These are phyloP conservation scores for Chaetodon trifascialis DNA, from an alignment of 2,113 vertebrate genomes.

Conservation along the genomic window DNA sequence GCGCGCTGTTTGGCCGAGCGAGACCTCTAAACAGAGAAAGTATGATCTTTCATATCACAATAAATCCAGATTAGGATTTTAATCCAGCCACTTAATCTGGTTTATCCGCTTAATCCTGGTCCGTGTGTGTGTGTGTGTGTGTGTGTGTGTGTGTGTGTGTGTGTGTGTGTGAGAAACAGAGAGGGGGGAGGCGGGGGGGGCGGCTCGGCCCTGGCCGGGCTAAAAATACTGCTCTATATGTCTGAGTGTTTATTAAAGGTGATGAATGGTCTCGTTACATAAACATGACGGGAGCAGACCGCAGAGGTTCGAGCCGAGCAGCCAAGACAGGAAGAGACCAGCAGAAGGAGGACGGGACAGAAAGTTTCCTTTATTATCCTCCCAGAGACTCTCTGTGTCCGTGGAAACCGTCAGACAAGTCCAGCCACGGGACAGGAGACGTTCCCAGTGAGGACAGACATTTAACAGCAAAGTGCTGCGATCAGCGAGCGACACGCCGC, in stretches of 20 bases:
- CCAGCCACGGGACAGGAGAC: too few species aligned
- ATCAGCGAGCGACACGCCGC: too few species aligned
- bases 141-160: too few species aligned
- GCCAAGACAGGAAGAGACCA: constrained; percentile 46
- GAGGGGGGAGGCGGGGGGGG: not conserved
- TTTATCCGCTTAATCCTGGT: constrained; percentile 68
- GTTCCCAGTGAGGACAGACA: too few species aligned
- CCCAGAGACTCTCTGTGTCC: too few species aligned
- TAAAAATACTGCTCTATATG: constrained; percentile 64
- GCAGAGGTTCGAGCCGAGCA: constrained; percentile 1
- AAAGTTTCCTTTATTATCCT: not conserved
- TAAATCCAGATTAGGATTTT: constrained; percentile 75
- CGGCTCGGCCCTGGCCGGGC: not conserved
- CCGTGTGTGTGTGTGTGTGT: constrained; percentile 1
- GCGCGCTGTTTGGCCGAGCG: constrained; percentile 19
- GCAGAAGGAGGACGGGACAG: not conserved
- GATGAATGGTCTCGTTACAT: constrained; percentile 65
- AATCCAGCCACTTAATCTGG: constrained; percentile 74
- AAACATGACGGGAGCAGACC: constrained; percentile 52
- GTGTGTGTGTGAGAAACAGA: not conserved
- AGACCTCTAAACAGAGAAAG: constrained; percentile 58
- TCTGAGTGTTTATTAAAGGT: constrained; percentile 70
- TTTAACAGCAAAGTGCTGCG: too few species aligned
- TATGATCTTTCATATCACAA: constrained; percentile 61
- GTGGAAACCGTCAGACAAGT: too few species aligned